These are phyloP conservation scores for Steinernema khuongi DNA, from an alignment of 1,140 invertebrate genomes.

Conservation along the genomic window DNA sequence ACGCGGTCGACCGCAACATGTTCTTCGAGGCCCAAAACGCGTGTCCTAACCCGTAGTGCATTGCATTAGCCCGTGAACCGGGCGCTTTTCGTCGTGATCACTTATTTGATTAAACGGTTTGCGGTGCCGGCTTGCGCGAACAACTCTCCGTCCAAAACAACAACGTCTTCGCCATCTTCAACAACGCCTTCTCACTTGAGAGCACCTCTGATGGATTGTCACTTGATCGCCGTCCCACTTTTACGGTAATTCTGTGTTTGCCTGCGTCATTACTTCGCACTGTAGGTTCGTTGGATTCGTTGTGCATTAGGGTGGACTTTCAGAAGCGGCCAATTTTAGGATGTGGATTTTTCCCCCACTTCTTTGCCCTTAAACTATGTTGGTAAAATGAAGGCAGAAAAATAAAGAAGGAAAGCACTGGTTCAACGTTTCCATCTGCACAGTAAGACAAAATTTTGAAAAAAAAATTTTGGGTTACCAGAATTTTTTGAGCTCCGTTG, in stretches of 20 bases:
- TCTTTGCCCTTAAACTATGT: too few species aligned
- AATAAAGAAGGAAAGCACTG: too few species aligned
- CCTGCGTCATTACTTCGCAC: neutral
- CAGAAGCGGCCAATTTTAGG: too few species aligned
- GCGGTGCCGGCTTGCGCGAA: neutral
- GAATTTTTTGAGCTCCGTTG: too few species aligned
- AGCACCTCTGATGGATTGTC: neutral
- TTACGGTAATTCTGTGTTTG: neutral
- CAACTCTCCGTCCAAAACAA: neutral
- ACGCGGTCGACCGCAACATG: too few species aligned
- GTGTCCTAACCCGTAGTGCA: neutral
- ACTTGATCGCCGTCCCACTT: neutral
- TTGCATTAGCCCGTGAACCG: neutral
- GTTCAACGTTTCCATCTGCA: too few species aligned
- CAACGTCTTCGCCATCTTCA: neutral
- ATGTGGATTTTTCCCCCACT: too few species aligned
- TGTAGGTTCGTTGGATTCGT: neutral
- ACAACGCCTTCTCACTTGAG: slow-evolving; percentile 2
- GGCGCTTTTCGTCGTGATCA: neutral
- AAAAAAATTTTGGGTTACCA: too few species aligned
- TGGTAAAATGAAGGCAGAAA: too few species aligned
- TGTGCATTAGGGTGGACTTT: too few species aligned
- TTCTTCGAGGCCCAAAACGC: neutral
- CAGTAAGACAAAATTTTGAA: too few species aligned
- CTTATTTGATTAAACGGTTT: slow-evolving; percentile 17